A percentile compares a stretch with the other conserved stretches of the same genome.
Conservation (phyloP, 2,888 invertebrate species). For the Herminia tarsipennalis region DNA sequence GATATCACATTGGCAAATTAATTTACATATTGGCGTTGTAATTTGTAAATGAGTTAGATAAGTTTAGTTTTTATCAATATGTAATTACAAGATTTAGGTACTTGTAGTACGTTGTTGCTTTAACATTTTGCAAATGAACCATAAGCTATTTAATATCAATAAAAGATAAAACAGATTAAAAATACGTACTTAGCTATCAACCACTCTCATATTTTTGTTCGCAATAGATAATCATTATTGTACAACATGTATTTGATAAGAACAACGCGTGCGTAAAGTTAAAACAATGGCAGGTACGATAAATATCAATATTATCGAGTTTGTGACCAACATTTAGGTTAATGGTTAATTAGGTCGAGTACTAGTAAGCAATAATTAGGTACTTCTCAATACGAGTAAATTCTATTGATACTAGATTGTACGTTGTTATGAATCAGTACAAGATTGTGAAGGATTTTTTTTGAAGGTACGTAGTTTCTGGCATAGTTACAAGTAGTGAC, state of each 20-base stretch:
- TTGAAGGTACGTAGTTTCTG: conserved; percentile 32
- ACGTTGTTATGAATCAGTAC: conserved; percentile 27
- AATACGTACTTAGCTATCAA: not conserved
- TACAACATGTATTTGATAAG: conserved; percentile 45
- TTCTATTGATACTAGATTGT: conserved; percentile 58
- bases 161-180: not conserved
- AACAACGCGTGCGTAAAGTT: conserved; percentile 54
- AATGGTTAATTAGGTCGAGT: conserved; percentile 75
- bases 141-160: not conserved
- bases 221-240: conserved; percentile 28
- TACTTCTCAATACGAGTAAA: conserved; percentile 33
- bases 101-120: too few relatives aligned
- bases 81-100: too few relatives aligned
- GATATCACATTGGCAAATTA: too few relatives aligned
- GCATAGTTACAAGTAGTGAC: conserved; percentile 44
- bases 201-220: conserved; percentile 33
- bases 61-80: too few relatives aligned
- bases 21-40: too few relatives aligned
- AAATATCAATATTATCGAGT: conserved; percentile 64
- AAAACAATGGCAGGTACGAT: conserved; percentile 60
- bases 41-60: too few relatives aligned
- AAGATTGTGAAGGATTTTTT: conserved; percentile 30
- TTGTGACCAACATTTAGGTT: conserved; percentile 68
- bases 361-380: conserved; percentile 50
- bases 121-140: not conserved